Conservation (phyloP, 2,797 vertebrate species). For the Graptemys geographica region DNA sequence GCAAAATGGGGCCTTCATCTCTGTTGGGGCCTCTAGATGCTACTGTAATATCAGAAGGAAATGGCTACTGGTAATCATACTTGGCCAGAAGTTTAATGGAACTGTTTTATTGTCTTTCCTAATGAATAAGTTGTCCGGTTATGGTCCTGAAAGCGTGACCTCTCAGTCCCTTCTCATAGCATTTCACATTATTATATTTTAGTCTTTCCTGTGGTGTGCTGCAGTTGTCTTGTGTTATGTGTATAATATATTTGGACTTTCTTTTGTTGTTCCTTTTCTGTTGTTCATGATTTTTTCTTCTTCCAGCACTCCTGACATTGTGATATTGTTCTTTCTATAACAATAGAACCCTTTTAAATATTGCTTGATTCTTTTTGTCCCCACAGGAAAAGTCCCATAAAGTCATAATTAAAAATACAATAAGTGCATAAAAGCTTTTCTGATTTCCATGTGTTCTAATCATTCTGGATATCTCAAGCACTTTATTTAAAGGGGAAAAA, state of each 20-base stretch:
- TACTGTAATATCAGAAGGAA: not conserved
- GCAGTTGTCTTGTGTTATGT: not conserved
- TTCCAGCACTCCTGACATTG: not conserved
- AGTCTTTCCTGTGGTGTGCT: not conserved
- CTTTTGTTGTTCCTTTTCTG: not conserved
- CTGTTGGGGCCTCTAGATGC: not conserved
- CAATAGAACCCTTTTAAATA: not conserved
- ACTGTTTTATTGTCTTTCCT: not conserved
- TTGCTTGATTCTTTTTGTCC: not conserved
- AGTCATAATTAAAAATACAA: slow-evolving; percentile 5
- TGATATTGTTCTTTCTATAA: not conserved
- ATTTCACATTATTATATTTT: not conserved
- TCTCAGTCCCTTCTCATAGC: not conserved
- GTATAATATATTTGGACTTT: not conserved
- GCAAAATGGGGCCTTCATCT: not conserved
- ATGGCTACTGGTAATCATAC: not conserved
- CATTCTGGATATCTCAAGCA: not conserved
- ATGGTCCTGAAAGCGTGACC: accelerated
- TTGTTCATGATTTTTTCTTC: not conserved
- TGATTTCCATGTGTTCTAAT: slow-evolving; percentile 6
- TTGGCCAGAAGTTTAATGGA: not conserved
- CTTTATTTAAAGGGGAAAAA: slow-evolving; percentile 3
- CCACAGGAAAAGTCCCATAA: not conserved
- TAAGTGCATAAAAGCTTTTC: not conserved
- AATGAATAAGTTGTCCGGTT: not conserved